These are phyloP conservation scores for Diaprepes abbreviatus DNA, from an alignment of 2,888 invertebrate genomes.

Conservation along the genomic window DNA sequence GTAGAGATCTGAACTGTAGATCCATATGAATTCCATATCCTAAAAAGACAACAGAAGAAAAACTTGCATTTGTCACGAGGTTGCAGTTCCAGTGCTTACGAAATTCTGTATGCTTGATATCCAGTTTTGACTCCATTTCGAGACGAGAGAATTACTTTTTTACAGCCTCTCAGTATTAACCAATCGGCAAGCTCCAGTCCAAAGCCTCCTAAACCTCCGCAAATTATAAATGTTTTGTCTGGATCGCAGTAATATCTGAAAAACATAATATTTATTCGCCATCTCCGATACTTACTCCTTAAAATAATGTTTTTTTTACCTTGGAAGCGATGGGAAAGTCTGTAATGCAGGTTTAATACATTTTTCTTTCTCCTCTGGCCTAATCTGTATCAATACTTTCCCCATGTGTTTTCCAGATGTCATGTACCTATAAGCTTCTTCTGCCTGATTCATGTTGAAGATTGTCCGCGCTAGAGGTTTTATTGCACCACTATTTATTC, in stretches of 20 bases:
- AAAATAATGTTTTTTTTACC: too few relatives aligned
- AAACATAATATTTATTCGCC: too few relatives aligned
- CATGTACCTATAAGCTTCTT: slow-evolving; percentile 78
- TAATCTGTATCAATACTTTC: slow-evolving; percentile 71
- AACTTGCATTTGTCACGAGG: too few relatives aligned
- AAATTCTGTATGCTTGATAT: slow-evolving; percentile 73
- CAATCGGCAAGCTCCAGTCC: too few relatives aligned
- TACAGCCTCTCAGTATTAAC: slow-evolving; percentile 81
- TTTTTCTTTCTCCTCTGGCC: slow-evolving; percentile 55
- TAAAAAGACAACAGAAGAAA: too few relatives aligned
- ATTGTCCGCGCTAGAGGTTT: slow-evolving; percentile 77
- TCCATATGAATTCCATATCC: slow-evolving; percentile 70
- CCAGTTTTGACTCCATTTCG: slow-evolving; percentile 85
- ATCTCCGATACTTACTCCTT: too few relatives aligned
- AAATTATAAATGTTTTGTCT: slow-evolving; percentile 68
- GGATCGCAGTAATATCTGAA: slow-evolving; percentile 70
- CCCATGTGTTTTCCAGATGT: slow-evolving; percentile 84
- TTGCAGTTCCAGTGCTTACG: too few relatives aligned
- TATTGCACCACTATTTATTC: slow-evolving; percentile 71
- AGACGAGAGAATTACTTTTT: slow-evolving; percentile 83
- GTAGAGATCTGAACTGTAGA: slow-evolving; percentile 78
- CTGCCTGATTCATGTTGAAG: slow-evolving; percentile 76
- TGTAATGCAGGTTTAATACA: not conserved
- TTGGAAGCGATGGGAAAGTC: slow-evolving; percentile 20
- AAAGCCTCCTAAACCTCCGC: too few relatives aligned